Evolutionary conservation across 2,797 vertebrate species (phyloP), one percentile per base, ranked within the genome.

Genomic region (Mareca penelope): DNA sequence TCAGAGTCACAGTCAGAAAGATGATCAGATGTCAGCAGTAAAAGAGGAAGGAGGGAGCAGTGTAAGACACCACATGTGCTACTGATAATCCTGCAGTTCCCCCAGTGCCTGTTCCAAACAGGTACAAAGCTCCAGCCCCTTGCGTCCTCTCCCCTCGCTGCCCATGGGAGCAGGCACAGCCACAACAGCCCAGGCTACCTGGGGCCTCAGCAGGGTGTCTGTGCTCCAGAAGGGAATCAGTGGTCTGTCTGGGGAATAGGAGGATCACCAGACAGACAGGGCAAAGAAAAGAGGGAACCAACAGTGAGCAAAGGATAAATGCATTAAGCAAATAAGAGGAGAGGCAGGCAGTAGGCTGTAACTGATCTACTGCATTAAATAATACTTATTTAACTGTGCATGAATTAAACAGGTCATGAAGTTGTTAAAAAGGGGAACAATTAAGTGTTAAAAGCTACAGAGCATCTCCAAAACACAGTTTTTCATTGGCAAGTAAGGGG

Each of bases 401-500:
- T 78, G 81, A 94, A 97, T 96, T 97, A 97, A 96, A 91, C 70
- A 94, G 86, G 93, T 90, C 93, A 94, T 57, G 57, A 94, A 95
- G 89, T 71, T 89, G 76, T 89, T 94, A 94, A 93, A 79, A 90
- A 35, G 61, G 53, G 23, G 63, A 88, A 90, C 16, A 53, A 80
- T 72, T 28, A 68, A 60, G 63, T 48, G n/a, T 44, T 79, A 89
- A 73, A 48, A 76, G 31, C 50, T 90, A 94, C 57, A 79, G 37
- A 65, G 56, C 56, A 82, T 76, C 56, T 92, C 39, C 78, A 71
- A 95, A 92, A 78, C 3, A 15, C 6, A 24, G 11, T 75, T 90
- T 93, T 71, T 57, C 79, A 78, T 50, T 60, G 21, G 50, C 29
- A 85, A 86, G 46, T 26, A 80, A 68, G 18, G 2, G 23, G 53